These are phyloP conservation scores for Vultur gryphus DNA, from an alignment of 2,797 vertebrate genomes.

Conservation along the genomic window DNA sequence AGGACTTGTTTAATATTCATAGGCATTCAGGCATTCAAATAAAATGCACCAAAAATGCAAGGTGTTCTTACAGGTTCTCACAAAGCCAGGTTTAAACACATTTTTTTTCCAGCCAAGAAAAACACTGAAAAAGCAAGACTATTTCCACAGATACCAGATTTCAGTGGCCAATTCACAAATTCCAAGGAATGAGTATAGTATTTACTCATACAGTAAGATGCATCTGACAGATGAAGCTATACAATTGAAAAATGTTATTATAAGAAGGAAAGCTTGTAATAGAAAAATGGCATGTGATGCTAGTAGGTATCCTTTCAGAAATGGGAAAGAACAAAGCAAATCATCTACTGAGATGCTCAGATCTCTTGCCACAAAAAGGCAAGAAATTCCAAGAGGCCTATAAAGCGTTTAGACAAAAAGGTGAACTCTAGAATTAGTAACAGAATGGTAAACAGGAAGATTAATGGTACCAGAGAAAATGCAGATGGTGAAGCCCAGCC, in stretches of 20 bases:
- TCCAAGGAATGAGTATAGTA: not conserved
- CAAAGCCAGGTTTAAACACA: not conserved
- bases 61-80: not conserved
- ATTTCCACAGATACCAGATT: not conserved
- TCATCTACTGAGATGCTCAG: conserved; percentile 1
- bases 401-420: conserved; percentile 63
- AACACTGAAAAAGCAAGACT: not conserved
- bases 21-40: not conserved
- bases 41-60: conserved; percentile 16
- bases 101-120: not conserved
- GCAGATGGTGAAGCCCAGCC: conserved; percentile 64
- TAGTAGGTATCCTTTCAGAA: conserved; percentile 38
- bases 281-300: not conserved
- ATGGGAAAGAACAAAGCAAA: conserved; percentile 45
- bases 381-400: conserved; percentile 52
- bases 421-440: conserved; percentile 66
- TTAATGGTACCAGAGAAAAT: conserved; percentile 68
- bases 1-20: conserved; percentile 32
- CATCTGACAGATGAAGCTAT: not conserved
- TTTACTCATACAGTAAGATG: not conserved
- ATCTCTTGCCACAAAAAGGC: conserved; percentile 35
- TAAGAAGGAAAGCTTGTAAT: not conserved
- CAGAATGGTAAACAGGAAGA: conserved; percentile 65
- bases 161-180: not conserved
- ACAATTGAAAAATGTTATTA: conserved; percentile 10